Evolutionary conservation across 2,888 invertebrate genomes (phyloP).

Genomic region (Plebejus anna): DNA sequence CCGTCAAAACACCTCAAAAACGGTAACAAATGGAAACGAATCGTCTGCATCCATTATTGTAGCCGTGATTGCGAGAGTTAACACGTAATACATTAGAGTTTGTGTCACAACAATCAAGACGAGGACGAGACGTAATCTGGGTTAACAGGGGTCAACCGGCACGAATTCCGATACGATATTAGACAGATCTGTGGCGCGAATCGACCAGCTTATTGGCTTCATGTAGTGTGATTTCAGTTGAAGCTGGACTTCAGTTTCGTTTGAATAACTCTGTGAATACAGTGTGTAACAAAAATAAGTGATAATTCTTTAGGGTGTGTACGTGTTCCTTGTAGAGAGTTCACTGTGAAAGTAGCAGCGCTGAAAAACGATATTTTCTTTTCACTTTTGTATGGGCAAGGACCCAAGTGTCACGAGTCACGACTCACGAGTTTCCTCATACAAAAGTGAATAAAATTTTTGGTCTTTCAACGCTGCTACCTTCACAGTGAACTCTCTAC

Average conservation of each 20-base stretch:
- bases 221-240: background rate
- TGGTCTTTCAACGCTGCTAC: no score
- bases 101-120: slow-evolving; percentile 80
- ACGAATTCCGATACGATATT: slow-evolving; percentile 84
- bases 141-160: slow-evolving; percentile 88
- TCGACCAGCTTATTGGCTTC: slow-evolving; percentile 59
- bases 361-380: no score
- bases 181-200: slow-evolving; percentile 80
- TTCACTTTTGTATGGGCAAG: no score
- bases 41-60: slow-evolving; percentile 61
- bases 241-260: background rate
- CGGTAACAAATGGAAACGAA: slow-evolving; percentile 38
- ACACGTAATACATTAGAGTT: slow-evolving; percentile 81
- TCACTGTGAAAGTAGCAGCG: no score
- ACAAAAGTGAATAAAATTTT: no score
- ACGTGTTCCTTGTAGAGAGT: no score
- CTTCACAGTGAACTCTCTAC: no score
- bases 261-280: background rate
- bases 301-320: no score
- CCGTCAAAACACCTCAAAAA: slow-evolving; percentile 52
- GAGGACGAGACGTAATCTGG: slow-evolving; percentile 84
- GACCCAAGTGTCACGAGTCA: no score
- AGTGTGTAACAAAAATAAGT: no score
- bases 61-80: slow-evolving; percentile 79
- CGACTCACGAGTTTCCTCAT: no score